phyloP scores from a whole-genome alignment of 2,113 vertebrate species.

The Dendropsophus ebraccatus region DNA sequence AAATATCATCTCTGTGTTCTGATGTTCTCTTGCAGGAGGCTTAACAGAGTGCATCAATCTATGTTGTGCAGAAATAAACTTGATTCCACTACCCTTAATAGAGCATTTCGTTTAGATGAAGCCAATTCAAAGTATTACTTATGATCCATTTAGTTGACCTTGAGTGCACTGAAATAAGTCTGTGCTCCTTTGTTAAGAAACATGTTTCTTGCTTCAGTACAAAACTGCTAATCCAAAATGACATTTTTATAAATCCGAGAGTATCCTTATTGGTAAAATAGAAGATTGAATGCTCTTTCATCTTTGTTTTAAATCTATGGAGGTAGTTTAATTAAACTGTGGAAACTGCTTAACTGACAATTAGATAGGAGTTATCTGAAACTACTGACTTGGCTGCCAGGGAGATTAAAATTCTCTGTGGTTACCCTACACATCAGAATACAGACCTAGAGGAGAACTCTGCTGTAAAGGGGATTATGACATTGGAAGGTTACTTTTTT shows the following conservation, averaged over 20 bases:
- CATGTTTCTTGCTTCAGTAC: constrained; percentile 15
- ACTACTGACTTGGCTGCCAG: not conserved
- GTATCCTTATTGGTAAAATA: not conserved
- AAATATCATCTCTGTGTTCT: not conserved
- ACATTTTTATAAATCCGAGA: constrained; percentile 12
- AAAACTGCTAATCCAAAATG: constrained; percentile 25
- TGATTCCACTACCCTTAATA: constrained; percentile 6
- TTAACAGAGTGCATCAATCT: constrained; percentile 5
- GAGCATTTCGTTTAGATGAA: constrained; percentile 40
- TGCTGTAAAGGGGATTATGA: not conserved
- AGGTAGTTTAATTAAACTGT: not conserved
- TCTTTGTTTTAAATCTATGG: not conserved
- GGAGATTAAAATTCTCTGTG: not conserved
- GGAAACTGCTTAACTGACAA: not conserved
- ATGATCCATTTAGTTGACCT: constrained; percentile 35
- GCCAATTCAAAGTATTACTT: constrained; percentile 34
- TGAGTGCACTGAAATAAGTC: constrained; percentile 10
- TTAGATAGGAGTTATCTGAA: not conserved
- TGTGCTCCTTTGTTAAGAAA: constrained; percentile 23
- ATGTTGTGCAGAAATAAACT: not conserved
- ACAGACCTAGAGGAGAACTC: not conserved
- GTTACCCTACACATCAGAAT: not conserved
- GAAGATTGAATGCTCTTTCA: not conserved
- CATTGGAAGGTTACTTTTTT: not conserved
- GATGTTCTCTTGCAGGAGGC: constrained; percentile 8